Conservation (phyloP, 2,113 vertebrate genomes). For the Muntiacus muntjak region DNA sequence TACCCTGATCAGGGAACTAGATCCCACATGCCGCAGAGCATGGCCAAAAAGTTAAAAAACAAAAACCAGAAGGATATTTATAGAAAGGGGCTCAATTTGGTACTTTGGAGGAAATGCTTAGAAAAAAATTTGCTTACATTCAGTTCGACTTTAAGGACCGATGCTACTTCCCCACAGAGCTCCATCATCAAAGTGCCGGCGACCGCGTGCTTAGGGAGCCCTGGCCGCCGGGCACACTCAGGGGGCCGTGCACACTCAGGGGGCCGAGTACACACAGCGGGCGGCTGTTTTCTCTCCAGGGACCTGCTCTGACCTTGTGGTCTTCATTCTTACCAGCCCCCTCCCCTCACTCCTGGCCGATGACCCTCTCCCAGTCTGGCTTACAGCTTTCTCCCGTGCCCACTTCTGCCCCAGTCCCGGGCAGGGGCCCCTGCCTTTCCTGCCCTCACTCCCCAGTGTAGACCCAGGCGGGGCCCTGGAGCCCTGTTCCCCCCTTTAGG, state of each 20-base stretch:
- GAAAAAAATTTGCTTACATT: background rate
- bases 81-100: background rate
- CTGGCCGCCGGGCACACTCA: accelerated
- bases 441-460: background rate
- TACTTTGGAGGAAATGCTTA: background rate
- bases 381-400: background rate
- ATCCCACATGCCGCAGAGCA: background rate
- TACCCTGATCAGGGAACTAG: background rate
- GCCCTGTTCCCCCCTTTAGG: background rate
- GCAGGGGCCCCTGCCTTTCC: background rate
- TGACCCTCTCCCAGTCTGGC: background rate
- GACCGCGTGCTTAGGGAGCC: accelerated
- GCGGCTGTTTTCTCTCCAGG: background rate
- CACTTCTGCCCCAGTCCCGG: background rate
- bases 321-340: background rate
- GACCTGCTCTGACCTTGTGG: background rate
- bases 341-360: background rate
- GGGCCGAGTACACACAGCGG: accelerated
- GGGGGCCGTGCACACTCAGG: too few relatives aligned
- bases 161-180: background rate
- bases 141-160: background rate
- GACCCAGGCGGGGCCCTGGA: background rate
- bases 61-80: background rate
- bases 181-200: background rate
- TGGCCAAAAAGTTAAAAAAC: background rate